Percentiles rank a stretch among this genome's conserved stretches.
Evolutionary conservation across 2,888 invertebrate genomes (phyloP).

Genomic region (Melanostoma mellinum): DNA sequence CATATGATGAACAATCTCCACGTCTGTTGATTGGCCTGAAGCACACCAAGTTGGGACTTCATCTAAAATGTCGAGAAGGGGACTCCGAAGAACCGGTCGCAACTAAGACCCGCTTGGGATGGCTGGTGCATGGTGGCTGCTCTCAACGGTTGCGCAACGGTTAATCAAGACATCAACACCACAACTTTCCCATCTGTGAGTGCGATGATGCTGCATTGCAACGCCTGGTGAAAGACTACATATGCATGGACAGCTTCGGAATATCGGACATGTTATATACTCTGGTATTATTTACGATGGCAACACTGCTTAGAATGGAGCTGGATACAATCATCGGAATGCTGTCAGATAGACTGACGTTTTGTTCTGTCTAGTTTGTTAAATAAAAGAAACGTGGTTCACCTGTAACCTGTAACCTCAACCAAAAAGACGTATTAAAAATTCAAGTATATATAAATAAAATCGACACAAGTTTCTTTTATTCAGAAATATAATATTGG

Average conservation of each 20-base stretch:
- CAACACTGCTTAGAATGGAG: too few species aligned
- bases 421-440: neutral
- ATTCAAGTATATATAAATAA: neutral
- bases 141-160: neutral
- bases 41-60: conserved; percentile 51
- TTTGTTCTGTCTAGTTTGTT: too few species aligned
- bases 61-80: conserved; percentile 51
- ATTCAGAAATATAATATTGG: neutral
- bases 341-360: too few species aligned
- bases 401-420: too few species aligned
- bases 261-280: neutral
- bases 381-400: too few species aligned
- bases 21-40: conserved; percentile 47
- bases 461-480: neutral
- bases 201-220: conserved; percentile 32
- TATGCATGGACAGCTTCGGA: conserved; percentile 23
- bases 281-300: too few species aligned
- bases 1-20: neutral
- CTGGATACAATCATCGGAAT: too few species aligned
- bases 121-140: conserved; percentile 35
- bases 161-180: neutral
- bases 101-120: conserved; percentile 67
- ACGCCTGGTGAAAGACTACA: neutral
- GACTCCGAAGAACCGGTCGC: conserved; percentile 47
- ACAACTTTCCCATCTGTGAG: conserved; percentile 49